A percentile compares a stretch with the other conserved stretches of the same genome.
These are phyloP conservation scores for Trisateles emortualis DNA, from an alignment of 2,888 invertebrate species.

Conservation along the genomic window DNA sequence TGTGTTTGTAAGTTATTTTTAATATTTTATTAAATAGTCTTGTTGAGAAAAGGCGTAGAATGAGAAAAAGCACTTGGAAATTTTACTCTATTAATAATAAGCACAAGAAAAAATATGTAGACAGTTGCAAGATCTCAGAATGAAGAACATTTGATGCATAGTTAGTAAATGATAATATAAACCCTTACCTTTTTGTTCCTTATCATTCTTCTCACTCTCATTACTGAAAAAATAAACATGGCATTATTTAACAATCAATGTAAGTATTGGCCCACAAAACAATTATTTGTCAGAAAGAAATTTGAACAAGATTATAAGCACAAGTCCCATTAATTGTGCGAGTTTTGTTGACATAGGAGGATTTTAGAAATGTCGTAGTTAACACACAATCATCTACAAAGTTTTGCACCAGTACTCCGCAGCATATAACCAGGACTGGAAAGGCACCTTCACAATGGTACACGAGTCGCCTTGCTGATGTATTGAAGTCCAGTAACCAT, in stretches of 20 bases:
- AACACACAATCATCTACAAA: conserved; percentile 77
- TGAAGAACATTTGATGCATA: background rate
- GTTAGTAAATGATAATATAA: background rate
- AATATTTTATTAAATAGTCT: too few species aligned
- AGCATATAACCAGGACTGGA: conserved; percentile 27
- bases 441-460: conserved; percentile 22
- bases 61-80: too few species aligned
- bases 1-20: too few species aligned
- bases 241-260: conserved; percentile 39
- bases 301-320: conserved; percentile 25
- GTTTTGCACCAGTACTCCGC: conserved; percentile 84
- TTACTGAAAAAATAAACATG: conserved; percentile 73
- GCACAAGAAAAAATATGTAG: background rate
- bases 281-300: conserved; percentile 14
- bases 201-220: conserved; percentile 73
- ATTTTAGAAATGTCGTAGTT: conserved; percentile 36
- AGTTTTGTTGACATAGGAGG: conserved; percentile 25
- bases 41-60: too few species aligned
- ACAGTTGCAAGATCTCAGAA: background rate
- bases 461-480: conserved; percentile 24
- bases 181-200: conserved; percentile 70
- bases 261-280: conserved; percentile 4
- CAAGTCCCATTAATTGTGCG: conserved; percentile 24
- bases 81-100: too few species aligned
- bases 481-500: conserved; percentile 13